A percentile compares a stretch with the other conserved stretches of the same genome.
Conservation (phyloP, 2,797 vertebrate species). For the Lepilemur septentrionalis region DNA sequence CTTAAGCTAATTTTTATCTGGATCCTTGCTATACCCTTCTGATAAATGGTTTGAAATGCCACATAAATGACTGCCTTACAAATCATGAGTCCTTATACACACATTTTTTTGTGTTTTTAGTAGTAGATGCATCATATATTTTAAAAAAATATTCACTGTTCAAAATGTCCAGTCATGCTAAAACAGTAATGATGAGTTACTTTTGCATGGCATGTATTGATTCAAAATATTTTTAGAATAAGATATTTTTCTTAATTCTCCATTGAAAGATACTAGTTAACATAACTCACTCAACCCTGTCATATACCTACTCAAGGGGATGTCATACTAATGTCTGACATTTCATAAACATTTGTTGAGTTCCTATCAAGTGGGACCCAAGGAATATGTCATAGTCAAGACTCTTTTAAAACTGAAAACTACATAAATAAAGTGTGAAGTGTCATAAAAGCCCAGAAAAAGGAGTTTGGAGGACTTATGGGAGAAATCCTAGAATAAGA, state of each 20-base stretch:
- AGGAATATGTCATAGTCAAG: not conserved
- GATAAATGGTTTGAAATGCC: conserved; percentile 28
- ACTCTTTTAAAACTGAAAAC: not conserved
- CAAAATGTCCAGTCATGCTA: not conserved
- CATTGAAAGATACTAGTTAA: not conserved
- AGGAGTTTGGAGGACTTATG: not conserved
- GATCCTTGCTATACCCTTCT: not conserved
- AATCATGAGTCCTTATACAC: not conserved
- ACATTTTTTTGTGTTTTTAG: not conserved
- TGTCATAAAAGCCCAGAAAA: not conserved
- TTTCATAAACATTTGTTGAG: not conserved
- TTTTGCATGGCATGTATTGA: not conserved
- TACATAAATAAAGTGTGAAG: not conserved
- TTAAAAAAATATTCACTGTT: not conserved
- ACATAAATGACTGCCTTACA: not conserved
- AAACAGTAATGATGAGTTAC: not conserved
- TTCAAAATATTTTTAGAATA: not conserved
- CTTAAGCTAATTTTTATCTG: conserved; percentile 27
- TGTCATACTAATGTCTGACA: not conserved
- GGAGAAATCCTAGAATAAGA: not conserved
- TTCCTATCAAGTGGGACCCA: not conserved
- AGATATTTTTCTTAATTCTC: not conserved
- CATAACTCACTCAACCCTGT: not conserved
- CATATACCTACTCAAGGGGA: not conserved
- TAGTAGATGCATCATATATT: not conserved